Evolutionary conservation across 2,888 invertebrate species (phyloP).

Genomic region (Drosophila diplacantha): DNA sequence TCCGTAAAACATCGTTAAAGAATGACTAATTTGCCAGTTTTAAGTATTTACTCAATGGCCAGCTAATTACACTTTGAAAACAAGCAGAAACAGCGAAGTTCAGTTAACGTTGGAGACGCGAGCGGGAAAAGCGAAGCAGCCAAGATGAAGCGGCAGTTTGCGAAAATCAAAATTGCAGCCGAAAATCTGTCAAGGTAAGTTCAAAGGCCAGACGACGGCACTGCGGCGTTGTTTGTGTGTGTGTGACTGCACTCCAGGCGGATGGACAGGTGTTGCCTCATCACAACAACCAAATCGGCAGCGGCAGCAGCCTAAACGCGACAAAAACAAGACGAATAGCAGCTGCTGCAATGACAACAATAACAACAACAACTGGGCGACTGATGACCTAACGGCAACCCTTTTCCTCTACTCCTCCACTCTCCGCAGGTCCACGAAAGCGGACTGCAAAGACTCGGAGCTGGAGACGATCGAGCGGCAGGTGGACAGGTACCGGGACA

Average conservation of each 20-base stretch:
- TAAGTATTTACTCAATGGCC: conserved; percentile 58
- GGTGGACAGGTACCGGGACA: conserved; percentile 77
- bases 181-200: conserved; percentile 78
- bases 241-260: conserved; percentile 40
- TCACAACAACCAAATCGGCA: conserved; percentile 42
- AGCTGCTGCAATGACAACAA: conserved; percentile 43
- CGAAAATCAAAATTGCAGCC: conserved; percentile 78
- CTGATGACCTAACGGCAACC: conserved; percentile 63
- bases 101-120: conserved; percentile 38
- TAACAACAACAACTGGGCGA: conserved; percentile 23
- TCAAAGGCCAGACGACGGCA: conserved; percentile 57
- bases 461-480: conserved; percentile 75
- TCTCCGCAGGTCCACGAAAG: conserved; percentile 53
- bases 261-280: conserved; percentile 65
- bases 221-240: conserved; percentile 13
- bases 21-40: conserved; percentile 69
- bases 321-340: conserved; percentile 44
- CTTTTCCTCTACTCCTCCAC: conserved; percentile 11
- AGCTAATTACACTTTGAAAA: conserved; percentile 56
- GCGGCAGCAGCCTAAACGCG: conserved; percentile 34
- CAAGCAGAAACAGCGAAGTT: conserved; percentile 43
- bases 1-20: conserved; percentile 55
- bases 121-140: conserved; percentile 36
- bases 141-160: conserved; percentile 78
- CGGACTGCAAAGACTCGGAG: conserved; percentile 74